phyloP scores from a whole-genome alignment of 2,797 vertebrate species.

The Thunnus albacares region DNA sequence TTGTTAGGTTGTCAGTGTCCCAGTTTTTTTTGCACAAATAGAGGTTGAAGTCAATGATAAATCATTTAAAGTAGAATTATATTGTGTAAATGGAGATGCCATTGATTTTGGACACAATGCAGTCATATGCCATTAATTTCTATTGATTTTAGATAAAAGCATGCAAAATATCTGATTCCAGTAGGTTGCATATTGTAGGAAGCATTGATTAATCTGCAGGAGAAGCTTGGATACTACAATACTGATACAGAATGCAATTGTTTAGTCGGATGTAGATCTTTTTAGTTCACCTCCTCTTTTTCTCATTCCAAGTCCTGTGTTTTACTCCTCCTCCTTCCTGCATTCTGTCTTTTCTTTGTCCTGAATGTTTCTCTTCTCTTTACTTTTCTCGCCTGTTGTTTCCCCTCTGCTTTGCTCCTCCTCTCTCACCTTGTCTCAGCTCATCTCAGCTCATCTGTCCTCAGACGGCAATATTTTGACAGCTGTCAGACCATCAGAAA shows the following conservation, averaged over 20 bases:
- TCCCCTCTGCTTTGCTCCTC: background rate
- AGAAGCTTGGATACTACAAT: background rate
- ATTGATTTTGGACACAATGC: background rate
- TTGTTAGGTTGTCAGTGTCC: background rate
- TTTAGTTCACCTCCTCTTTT: background rate
- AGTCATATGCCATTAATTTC: background rate
- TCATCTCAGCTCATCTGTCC: constrained; percentile 31
- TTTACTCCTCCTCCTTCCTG: background rate
- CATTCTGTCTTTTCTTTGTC: background rate
- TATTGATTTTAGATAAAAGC: background rate
- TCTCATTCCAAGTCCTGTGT: background rate
- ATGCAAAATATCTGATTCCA: background rate
- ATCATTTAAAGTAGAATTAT: background rate
- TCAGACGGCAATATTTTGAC: constrained; percentile 63
- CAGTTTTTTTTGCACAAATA: background rate
- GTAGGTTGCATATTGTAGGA: background rate
- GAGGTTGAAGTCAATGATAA: background rate
- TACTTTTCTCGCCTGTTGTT: background rate
- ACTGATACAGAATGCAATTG: background rate
- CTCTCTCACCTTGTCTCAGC: constrained; percentile 18
- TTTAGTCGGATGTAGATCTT: background rate
- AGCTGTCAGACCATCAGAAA: constrained; percentile 56
- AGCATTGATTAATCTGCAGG: background rate
- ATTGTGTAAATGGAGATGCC: background rate
- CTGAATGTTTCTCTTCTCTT: background rate